A percentile compares a stretch with the other conserved stretches of the same genome.
These are phyloP conservation scores for Melanaphis sacchari DNA, from an alignment of 1,140 invertebrate genomes.

Conservation along the genomic window DNA sequence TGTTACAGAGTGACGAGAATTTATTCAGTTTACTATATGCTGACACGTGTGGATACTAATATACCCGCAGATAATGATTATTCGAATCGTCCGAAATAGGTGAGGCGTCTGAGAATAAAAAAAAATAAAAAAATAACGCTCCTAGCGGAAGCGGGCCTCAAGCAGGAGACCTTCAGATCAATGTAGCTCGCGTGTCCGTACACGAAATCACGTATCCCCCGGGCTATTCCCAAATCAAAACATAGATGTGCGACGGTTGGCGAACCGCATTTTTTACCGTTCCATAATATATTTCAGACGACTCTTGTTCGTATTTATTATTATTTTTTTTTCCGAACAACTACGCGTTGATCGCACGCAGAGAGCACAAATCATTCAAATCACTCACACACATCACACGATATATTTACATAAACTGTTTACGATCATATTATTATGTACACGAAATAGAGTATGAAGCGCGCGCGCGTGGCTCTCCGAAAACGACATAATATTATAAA, in stretches of 20 bases:
- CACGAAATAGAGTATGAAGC: background rate
- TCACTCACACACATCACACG: background rate
- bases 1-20: background rate
- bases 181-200: background rate
- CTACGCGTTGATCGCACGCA: background rate
- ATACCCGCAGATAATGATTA: background rate
- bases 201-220: constrained; percentile 22
- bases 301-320: background rate
- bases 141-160: background rate
- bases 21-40: background rate
- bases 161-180: constrained; percentile 8
- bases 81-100: background rate
- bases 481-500: background rate
- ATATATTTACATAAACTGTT: background rate
- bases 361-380: background rate
- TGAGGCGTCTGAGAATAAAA: background rate
- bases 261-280: background rate
- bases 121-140: background rate
- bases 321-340: background rate
- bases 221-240: background rate
- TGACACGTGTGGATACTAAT: background rate
- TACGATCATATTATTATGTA: background rate
- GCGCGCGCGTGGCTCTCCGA: background rate
- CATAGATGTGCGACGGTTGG: background rate
- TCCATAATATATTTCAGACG: background rate